Evolutionary conservation across 2,113 vertebrate genomes (phyloP).

Genomic region (Phyllostomus hastatus): DNA sequence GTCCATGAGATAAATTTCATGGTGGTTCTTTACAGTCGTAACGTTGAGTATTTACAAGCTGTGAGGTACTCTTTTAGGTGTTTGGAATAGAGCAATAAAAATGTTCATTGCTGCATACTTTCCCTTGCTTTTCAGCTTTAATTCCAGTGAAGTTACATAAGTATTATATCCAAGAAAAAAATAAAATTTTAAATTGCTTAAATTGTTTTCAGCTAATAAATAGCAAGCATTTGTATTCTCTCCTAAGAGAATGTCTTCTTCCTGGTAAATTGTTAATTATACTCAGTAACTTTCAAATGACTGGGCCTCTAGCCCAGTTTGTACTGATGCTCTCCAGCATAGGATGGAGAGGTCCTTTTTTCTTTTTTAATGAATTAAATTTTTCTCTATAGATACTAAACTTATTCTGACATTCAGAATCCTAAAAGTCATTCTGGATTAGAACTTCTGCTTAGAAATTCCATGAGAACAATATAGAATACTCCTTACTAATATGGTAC

Average conservation of each 20-base stretch:
- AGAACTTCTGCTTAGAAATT: conserved; percentile 4
- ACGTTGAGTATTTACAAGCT: not conserved
- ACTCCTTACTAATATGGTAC: not conserved
- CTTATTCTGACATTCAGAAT: conserved; percentile 31
- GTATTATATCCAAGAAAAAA: not conserved
- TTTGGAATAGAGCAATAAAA: not conserved
- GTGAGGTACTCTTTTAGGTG: not conserved
- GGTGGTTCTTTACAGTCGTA: not conserved
- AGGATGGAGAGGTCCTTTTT: conserved; percentile 53
- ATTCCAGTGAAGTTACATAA: not conserved
- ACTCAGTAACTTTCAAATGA: conserved; percentile 48
- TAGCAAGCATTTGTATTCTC: conserved; percentile 3
- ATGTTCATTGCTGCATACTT: not conserved
- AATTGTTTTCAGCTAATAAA: conserved; percentile 58
- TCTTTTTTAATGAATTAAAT: conserved; percentile 67
- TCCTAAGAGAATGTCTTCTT: conserved; percentile 11
- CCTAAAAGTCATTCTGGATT: conserved; percentile 41
- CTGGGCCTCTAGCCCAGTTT: conserved; percentile 56
- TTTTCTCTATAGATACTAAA: conserved; percentile 50
- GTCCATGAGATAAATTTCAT: not conserved
- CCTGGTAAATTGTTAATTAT: conserved; percentile 48
- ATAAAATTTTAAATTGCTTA: conserved; percentile 40
- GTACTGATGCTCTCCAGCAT: conserved; percentile 51
- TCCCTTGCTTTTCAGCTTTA: not conserved
- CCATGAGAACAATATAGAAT: not conserved